Evolutionary conservation across 2,113 vertebrate genomes (phyloP).

Genomic region (Orcinus orca): DNA sequence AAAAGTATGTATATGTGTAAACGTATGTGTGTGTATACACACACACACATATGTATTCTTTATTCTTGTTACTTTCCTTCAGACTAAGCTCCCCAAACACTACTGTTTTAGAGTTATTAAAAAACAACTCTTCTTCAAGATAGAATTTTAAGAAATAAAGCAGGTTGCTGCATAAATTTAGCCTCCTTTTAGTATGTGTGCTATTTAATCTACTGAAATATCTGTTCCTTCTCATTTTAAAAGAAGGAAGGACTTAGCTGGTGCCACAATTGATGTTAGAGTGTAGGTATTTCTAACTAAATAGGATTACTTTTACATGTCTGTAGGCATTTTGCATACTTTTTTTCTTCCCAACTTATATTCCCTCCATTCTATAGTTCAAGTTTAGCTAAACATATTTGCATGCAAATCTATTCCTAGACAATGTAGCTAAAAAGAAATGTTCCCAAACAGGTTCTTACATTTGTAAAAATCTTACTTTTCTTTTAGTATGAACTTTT

Average conservation of each 20-base stretch:
- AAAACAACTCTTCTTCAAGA: neutral
- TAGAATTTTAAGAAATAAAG: neutral
- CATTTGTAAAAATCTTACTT: conserved; percentile 41
- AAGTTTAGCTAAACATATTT: conserved; percentile 36
- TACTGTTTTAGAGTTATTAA: neutral
- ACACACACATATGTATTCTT: neutral
- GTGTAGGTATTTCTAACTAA: conserved; percentile 34
- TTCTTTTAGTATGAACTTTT: neutral
- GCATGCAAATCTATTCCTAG: neutral
- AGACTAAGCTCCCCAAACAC: neutral
- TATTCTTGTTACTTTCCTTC: neutral
- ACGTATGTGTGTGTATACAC: neutral
- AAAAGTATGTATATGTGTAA: neutral
- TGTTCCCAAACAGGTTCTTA: conserved; percentile 9
- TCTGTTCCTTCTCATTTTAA: conserved; percentile 40
- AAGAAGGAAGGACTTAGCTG: neutral
- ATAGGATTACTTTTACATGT: neutral
- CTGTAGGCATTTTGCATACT: neutral
- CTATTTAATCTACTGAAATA: conserved; percentile 27
- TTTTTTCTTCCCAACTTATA: conserved; percentile 11
- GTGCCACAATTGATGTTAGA: neutral
- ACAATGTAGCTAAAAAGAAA: conserved; percentile 9
- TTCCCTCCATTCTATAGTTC: neutral
- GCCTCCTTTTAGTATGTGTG: neutral
- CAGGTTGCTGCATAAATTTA: conserved; percentile 24